These are phyloP conservation scores for Darevskia mixta DNA, from an alignment of 2,797 vertebrate genomes.

Conservation along the genomic window DNA sequence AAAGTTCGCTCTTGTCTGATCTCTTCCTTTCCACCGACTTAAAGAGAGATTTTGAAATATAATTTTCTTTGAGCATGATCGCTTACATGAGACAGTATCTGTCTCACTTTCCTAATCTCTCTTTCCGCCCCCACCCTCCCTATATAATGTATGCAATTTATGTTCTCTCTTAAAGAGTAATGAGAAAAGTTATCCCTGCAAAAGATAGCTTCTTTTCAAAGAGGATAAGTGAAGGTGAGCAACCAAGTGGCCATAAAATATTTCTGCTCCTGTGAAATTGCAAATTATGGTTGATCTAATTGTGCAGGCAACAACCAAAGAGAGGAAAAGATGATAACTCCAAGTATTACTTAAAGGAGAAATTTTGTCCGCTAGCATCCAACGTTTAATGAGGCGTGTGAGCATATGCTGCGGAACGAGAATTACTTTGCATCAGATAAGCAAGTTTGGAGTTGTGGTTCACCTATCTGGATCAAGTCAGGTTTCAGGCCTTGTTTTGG, in stretches of 20 bases:
- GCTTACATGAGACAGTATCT: conserved; percentile 23
- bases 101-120: not conserved
- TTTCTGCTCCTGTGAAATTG: conserved; percentile 66
- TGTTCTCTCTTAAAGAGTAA: conserved; percentile 47
- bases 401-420: not conserved
- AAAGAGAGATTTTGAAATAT: conserved; percentile 4
- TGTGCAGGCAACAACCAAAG: conserved; percentile 56
- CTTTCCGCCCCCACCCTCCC: not conserved
- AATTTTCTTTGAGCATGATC: conserved; percentile 19
- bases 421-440: conserved; percentile 16
- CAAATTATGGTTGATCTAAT: conserved; percentile 63
- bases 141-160: conserved; percentile 19
- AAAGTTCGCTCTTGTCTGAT: not conserved
- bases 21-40: conserved; percentile 25
- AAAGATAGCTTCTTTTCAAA: conserved; percentile 67
- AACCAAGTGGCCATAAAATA: conserved; percentile 66
- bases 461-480: no score
- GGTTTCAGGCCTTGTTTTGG: no score
- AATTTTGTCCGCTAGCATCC: conserved; percentile 47
- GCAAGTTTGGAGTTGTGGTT: not conserved
- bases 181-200: conserved; percentile 57
- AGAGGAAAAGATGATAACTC: conserved; percentile 37
- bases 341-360: conserved; percentile 62
- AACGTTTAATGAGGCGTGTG: not conserved
- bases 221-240: conserved; percentile 51